phyloP scores from a whole-genome alignment of 2,113 vertebrate genomes.

The Dromiciops gliroides region DNA sequence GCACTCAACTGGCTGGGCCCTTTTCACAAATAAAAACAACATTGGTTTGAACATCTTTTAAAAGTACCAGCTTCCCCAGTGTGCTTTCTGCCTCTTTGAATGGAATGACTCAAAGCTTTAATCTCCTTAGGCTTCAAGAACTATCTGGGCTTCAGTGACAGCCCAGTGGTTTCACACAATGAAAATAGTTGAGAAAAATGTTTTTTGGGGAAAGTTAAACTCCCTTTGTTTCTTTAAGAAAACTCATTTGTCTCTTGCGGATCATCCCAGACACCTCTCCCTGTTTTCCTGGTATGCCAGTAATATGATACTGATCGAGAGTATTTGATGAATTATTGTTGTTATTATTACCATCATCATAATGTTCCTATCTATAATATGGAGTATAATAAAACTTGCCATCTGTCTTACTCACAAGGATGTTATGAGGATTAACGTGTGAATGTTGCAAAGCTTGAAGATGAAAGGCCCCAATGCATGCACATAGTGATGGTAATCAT shows the following conservation, averaged over 20 bases:
- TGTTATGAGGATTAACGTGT: conserved; percentile 20
- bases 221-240: neutral
- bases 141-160: neutral
- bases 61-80: conserved; percentile 52
- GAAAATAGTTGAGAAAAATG: conserved; percentile 1
- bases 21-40: conserved; percentile 56
- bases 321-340: conserved; percentile 39
- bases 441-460: conserved; percentile 26
- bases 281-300: neutral
- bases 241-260: neutral
- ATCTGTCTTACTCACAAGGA: neutral
- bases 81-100: conserved; percentile 52
- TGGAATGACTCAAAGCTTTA: conserved; percentile 46
- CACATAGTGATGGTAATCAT: neutral
- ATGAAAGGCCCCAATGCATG: neutral
- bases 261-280: neutral
- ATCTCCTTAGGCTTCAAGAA: conserved; percentile 45
- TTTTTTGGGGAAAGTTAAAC: neutral
- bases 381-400: neutral
- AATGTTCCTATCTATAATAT: conserved; percentile 15
- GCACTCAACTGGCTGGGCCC: neutral
- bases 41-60: conserved; percentile 10
- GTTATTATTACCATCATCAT: conserved; percentile 35
- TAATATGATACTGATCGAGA: neutral
- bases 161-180: neutral